Percentiles rank a stretch among this genome's conserved stretches.
phyloP scores from a whole-genome alignment of 2,797 vertebrate species.

The Fundulus diaphanus region DNA sequence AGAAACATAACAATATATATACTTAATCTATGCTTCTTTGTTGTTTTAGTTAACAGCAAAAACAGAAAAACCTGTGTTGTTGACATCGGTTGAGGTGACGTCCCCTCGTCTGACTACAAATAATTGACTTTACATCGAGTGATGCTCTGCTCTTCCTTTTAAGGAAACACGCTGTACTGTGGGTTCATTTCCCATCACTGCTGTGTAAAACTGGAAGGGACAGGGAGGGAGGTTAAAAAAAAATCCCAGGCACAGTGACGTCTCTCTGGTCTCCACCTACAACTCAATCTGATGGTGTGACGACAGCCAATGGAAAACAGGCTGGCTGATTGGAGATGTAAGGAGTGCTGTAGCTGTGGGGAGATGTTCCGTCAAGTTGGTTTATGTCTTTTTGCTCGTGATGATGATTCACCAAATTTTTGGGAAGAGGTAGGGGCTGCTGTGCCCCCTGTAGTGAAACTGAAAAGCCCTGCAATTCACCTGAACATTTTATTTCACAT shows the following conservation, averaged over 20 bases:
- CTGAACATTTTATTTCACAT: neutral
- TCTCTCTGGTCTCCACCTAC: slow-evolving; percentile 64
- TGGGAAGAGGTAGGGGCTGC: slow-evolving; percentile 37
- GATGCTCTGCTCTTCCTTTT: slow-evolving; percentile 64
- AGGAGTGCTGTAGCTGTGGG: slow-evolving; percentile 14
- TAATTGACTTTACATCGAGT: slow-evolving; percentile 58
- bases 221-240: slow-evolving; percentile 4
- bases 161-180: slow-evolving; percentile 57
- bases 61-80: neutral
- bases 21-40: neutral
- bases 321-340: slow-evolving; percentile 28
- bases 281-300: slow-evolving; percentile 56
- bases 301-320: slow-evolving; percentile 58
- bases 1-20: neutral
- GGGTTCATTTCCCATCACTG: slow-evolving; percentile 71
- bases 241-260: slow-evolving; percentile 63
- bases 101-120: slow-evolving; percentile 31
- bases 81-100: slow-evolving; percentile 42
- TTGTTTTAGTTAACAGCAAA: slow-evolving; percentile 2
- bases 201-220: slow-evolving; percentile 69
- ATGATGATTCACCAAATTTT: slow-evolving; percentile 69
- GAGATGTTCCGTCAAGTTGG: slow-evolving; percentile 34
- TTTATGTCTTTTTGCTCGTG: slow-evolving; percentile 53
- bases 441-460: slow-evolving; percentile 3
- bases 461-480: neutral